These are phyloP conservation scores for Leptopilina drosophilae DNA, from an alignment of 2,888 invertebrate species.

Conservation along the genomic window DNA sequence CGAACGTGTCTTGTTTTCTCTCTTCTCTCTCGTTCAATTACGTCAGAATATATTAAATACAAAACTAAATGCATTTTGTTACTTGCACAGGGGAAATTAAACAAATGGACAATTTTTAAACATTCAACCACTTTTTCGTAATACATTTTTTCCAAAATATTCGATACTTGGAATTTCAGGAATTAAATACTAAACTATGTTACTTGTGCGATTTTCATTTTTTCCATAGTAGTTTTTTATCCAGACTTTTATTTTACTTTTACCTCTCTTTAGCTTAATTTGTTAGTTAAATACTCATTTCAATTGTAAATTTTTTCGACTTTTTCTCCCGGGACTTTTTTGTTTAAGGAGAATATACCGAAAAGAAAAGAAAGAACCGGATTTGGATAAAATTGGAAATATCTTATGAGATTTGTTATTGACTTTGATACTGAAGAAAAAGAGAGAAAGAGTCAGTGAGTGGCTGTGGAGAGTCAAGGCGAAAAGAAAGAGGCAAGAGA, in stretches of 20 bases:
- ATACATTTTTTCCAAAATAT: no score
- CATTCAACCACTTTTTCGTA: no score
- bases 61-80: constrained; percentile 19
- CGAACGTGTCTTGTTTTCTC: constrained; percentile 49
- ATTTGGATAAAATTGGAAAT: constrained; percentile 34
- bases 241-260: background rate
- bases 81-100: background rate
- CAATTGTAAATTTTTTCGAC: background rate
- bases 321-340: constrained; percentile 23
- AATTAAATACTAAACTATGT: no score
- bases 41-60: constrained; percentile 55
- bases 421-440: constrained; percentile 42
- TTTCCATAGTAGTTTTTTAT: background rate
- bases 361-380: background rate
- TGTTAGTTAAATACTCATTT: background rate
- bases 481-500: constrained; percentile 43
- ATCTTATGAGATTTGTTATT: constrained; percentile 12
- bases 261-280: background rate
- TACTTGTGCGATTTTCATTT: no score
- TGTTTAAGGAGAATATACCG: constrained; percentile 38
- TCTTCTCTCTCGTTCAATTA: constrained; percentile 44
- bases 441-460: constrained; percentile 35
- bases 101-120: background rate
- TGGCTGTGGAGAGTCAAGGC: constrained; percentile 44
- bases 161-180: no score